These are phyloP conservation scores for Calyptommatus sinebrachiatus DNA, from an alignment of 2,113 vertebrate species.

Conservation along the genomic window DNA sequence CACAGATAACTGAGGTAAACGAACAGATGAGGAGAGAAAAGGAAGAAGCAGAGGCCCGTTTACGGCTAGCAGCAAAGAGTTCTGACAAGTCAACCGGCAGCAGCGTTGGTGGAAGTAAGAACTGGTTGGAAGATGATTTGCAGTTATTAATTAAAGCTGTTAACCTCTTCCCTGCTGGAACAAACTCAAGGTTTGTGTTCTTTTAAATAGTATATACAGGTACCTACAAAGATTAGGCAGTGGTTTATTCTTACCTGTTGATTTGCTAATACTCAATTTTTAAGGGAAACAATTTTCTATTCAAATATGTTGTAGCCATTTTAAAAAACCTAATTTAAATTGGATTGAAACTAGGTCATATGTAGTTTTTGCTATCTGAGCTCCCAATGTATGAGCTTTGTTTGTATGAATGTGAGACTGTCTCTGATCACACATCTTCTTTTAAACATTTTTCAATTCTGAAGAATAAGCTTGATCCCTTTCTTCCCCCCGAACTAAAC, in stretches of 20 bases:
- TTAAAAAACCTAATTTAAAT: background rate
- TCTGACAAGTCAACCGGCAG: slow-evolving; percentile 83
- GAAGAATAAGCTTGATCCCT: too few species aligned
- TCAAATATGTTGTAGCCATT: background rate
- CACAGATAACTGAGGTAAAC: slow-evolving; percentile 92
- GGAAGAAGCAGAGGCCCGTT: slow-evolving; percentile 89
- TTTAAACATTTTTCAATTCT: too few species aligned
- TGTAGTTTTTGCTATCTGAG: too few species aligned
- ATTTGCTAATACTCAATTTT: background rate
- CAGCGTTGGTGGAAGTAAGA: slow-evolving; percentile 80
- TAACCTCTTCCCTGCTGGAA: slow-evolving; percentile 97
- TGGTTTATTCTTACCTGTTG: background rate
- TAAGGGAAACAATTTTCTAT: background rate
- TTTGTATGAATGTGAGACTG: too few species aligned
- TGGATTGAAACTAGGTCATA: background rate
- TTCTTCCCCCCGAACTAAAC: too few species aligned
- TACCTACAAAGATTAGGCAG: background rate
- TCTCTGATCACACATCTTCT: too few species aligned
- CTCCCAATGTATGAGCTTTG: too few species aligned
- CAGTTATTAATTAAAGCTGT: slow-evolving; percentile 97
- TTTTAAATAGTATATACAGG: background rate
- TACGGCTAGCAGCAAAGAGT: slow-evolving; percentile 82
- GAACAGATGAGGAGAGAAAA: slow-evolving; percentile 86
- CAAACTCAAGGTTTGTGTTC: slow-evolving; percentile 85
- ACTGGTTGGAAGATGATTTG: slow-evolving; percentile 94